phyloP scores from a whole-genome alignment of 2,113 vertebrate species.

The Stigmatopora argus region DNA sequence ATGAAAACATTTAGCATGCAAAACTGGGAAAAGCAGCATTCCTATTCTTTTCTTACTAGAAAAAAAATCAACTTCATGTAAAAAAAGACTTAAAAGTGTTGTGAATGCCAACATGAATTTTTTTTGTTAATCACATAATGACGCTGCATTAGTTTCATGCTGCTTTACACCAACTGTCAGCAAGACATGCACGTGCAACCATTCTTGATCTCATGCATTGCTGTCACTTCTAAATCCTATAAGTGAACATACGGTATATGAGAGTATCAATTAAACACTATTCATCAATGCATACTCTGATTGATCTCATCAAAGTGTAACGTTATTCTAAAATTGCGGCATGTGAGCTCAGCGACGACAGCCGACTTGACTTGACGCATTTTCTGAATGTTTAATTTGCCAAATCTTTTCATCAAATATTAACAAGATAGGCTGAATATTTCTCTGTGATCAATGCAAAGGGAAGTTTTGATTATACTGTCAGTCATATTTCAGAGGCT shows the following conservation, averaged over 20 bases:
- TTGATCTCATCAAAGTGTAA: slow-evolving; percentile 2
- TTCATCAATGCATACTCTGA: neutral
- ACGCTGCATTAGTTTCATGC: slow-evolving; percentile 3
- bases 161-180: slow-evolving; percentile 12
- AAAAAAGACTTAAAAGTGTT: slow-evolving; percentile 11
- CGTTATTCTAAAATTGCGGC: slow-evolving; percentile 11
- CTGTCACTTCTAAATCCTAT: no score
- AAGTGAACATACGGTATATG: neutral
- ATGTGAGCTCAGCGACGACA: neutral
- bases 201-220: slow-evolving; percentile 23
- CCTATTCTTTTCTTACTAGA: slow-evolving; percentile 10
- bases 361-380: slow-evolving; percentile 19
- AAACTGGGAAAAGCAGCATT: neutral
- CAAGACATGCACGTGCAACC: slow-evolving; percentile 57
- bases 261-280: neutral
- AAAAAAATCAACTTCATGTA: slow-evolving; percentile 7
- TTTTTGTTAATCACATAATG: slow-evolving; percentile 21
- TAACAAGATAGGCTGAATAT: slow-evolving; percentile 31
- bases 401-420: slow-evolving; percentile 40
- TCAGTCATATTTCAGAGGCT: slow-evolving; percentile 31
- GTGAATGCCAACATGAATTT: slow-evolving; percentile 22
- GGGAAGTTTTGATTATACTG: slow-evolving; percentile 21
- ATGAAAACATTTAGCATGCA: neutral
- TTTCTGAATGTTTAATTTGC: slow-evolving; percentile 20
- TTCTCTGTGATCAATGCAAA: slow-evolving; percentile 44